Evolutionary conservation across 2,888 invertebrate genomes (phyloP).

Genomic region (Glyphotaelius pellucidus): DNA sequence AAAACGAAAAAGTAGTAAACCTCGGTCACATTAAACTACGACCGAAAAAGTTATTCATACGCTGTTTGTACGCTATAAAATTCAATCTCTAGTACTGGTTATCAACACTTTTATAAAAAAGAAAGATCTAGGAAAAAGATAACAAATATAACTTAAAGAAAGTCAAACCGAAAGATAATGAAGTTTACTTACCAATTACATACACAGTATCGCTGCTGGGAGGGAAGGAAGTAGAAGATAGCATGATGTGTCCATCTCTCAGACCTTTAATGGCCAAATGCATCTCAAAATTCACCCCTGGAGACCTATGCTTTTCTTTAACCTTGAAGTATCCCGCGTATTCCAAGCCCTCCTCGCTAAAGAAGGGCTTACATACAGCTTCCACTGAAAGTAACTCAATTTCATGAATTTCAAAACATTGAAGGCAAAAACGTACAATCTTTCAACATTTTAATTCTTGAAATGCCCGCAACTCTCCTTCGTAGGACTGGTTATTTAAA

Average conservation of each 20-base stretch:
- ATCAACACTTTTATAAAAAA: no score
- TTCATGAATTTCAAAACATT: not conserved
- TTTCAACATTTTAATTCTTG: no score
- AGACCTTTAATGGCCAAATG: constrained; percentile 82
- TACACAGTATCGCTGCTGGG: constrained; percentile 78
- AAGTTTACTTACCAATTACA: constrained; percentile 79
- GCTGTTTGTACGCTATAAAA: no score
- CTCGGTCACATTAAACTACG: no score
- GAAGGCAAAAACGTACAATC: not conserved
- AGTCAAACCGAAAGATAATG: not conserved
- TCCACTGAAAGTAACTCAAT: constrained; percentile 70
- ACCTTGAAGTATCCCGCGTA: constrained; percentile 80
- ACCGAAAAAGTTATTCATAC: no score
- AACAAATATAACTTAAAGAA: not conserved
- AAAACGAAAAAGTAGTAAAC: no score
- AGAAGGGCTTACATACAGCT: constrained; percentile 77
- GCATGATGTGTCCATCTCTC: constrained; percentile 83
- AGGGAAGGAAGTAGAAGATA: constrained; percentile 77
- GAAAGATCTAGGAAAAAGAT: not conserved
- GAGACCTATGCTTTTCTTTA: constrained; percentile 65
- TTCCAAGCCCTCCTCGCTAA: constrained; percentile 76
- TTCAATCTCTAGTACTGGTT: no score
- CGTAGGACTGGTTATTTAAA: no score
- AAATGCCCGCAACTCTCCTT: no score
- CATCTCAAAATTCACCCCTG: constrained; percentile 75